These are phyloP conservation scores for Psittacula cyanocephala DNA, from an alignment of 2,113 vertebrate genomes.

Conservation along the genomic window DNA sequence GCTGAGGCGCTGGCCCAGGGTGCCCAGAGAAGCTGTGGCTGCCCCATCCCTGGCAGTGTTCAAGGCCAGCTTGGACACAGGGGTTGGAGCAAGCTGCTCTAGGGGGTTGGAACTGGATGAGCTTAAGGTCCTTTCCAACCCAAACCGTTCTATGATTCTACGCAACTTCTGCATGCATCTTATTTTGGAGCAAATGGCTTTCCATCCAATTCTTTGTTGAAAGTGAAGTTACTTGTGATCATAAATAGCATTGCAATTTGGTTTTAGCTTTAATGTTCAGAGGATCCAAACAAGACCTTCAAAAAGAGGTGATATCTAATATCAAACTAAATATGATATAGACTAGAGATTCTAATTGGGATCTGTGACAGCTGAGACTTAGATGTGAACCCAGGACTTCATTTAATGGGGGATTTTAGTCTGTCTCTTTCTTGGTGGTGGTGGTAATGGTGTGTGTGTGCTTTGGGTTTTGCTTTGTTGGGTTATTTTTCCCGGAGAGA, in stretches of 20 bases:
- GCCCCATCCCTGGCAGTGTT: neutral
- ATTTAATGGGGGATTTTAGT: neutral
- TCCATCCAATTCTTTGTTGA: neutral
- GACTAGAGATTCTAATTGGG: neutral
- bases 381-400: neutral
- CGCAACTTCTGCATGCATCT: neutral
- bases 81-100: neutral
- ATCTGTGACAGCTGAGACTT: neutral
- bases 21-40: neutral
- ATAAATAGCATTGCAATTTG: fast-evolving
- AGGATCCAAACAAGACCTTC: neutral
- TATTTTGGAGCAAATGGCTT: neutral
- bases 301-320: neutral
- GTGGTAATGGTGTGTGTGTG: neutral
- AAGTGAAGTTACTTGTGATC: neutral
- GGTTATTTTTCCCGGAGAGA: neutral
- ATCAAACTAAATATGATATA: neutral
- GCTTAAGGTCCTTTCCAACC: neutral
- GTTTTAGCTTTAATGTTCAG: neutral
- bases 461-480: neutral
- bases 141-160: neutral
- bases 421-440: neutral
- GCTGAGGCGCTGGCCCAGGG: no score
- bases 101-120: neutral
- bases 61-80: neutral